A percentile compares a stretch with the other conserved stretches of the same genome.
These are phyloP conservation scores for Antedon mediterranea DNA, from an alignment of 53 echinoderm and acorn worm species.

Conservation along the genomic window DNA sequence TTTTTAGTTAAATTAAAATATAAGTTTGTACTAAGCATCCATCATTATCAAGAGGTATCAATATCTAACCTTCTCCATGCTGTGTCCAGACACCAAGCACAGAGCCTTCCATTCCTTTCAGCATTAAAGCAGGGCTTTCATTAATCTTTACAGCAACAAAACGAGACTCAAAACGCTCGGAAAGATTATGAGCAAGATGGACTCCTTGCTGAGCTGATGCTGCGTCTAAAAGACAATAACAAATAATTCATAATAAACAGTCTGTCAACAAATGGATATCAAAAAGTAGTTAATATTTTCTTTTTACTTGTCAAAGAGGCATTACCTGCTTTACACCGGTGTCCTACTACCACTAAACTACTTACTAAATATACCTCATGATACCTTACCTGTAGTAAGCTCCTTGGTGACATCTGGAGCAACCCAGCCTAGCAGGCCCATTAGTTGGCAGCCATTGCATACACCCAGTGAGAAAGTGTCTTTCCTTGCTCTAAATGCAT, in stretches of 20 bases:
- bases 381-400: no score
- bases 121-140: slow-evolving; percentile 58
- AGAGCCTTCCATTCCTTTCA: slow-evolving; percentile 84
- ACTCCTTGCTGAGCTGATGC: slow-evolving; percentile 55
- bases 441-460: slow-evolving; percentile 96
- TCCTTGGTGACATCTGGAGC: slow-evolving; percentile 33
- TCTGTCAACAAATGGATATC: no score
- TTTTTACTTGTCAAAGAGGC: no score
- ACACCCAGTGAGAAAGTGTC: slow-evolving; percentile 92
- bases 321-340: no score
- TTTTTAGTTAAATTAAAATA: no score
- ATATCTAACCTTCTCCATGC: slow-evolving; percentile 76
- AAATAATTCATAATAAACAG: not conserved
- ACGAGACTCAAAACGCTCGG: slow-evolving; percentile 81
- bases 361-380: no score
- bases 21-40: no score
- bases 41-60: no score
- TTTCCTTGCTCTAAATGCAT: slow-evolving; percentile 57
- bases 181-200: slow-evolving; percentile 60
- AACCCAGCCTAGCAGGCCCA: slow-evolving; percentile 95
- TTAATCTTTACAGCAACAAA: slow-evolving; percentile 66
- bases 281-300: no score
- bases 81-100: slow-evolving; percentile 83
- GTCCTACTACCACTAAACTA: no score
- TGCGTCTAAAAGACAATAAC: slow-evolving; percentile 2